phyloP scores from a whole-genome alignment of 1,140 invertebrate species.

The Atopsyche davidsoni region DNA sequence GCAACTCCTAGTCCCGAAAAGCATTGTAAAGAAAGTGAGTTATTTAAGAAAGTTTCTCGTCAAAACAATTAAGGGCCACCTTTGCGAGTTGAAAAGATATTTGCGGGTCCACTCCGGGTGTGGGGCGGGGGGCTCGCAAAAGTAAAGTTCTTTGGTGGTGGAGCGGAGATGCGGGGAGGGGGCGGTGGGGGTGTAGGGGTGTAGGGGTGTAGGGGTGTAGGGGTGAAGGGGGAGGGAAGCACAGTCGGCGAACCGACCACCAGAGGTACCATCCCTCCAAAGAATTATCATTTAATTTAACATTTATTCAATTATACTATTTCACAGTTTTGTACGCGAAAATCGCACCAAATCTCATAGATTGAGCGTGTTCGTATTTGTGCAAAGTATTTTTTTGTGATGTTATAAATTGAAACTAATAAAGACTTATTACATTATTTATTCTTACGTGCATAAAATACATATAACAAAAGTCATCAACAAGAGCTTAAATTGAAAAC shows the following conservation, averaged over 20 bases:
- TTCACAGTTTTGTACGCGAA: not conserved
- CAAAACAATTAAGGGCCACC: not conserved
- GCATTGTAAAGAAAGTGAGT: no score
- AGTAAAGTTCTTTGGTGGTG: conserved; percentile 19
- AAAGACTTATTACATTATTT: no score
- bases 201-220: no score
- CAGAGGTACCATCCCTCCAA: not conserved
- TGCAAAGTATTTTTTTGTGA: no score
- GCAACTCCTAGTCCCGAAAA: no score
- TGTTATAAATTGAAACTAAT: no score
- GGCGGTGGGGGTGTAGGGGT: not conserved
- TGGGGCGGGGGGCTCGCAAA: conserved; percentile 5
- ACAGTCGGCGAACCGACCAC: not conserved
- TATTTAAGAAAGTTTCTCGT: not conserved
- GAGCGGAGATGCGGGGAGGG: not conserved
- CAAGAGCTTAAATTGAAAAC: no score
- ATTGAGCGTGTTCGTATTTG: no score
- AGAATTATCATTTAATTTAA: not conserved
- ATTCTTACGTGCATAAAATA: no score
- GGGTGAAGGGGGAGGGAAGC: no score
- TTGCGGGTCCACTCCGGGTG: not conserved
- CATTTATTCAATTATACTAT: conserved; percentile 2
- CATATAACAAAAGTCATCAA: no score
- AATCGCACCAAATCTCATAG: no score
- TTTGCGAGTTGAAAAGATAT: conserved; percentile 2